phyloP scores from a whole-genome alignment of 2,888 invertebrate genomes.

The Synergus gifuensis region DNA sequence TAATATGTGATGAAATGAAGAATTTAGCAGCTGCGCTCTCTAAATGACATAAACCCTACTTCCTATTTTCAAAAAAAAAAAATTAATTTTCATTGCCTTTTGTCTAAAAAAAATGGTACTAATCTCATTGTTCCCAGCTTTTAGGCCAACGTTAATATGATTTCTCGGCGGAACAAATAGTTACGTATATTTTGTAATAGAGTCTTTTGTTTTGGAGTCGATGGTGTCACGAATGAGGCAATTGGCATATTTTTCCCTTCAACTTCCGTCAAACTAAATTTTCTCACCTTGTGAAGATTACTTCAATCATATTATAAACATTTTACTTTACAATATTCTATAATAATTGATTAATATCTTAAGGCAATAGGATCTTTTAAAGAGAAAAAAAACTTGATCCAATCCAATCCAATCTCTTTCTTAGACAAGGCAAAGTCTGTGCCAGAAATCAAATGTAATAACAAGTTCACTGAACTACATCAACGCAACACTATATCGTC shows the following conservation, averaged over 20 bases:
- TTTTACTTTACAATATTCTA: not conserved
- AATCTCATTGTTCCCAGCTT: conserved; percentile 31
- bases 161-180: conserved; percentile 39
- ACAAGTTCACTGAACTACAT: conserved; percentile 10
- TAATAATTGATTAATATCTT: not conserved
- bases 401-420: too few species aligned
- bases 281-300: not conserved
- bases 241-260: conserved; percentile 6
- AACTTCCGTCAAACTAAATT: not conserved
- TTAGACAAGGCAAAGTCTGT: not conserved
- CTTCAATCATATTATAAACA: not conserved
- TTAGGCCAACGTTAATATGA: conserved; percentile 36
- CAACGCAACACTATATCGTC: not conserved
- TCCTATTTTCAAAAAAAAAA: not conserved
- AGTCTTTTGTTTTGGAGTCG: conserved; percentile 11
- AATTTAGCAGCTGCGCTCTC: not conserved
- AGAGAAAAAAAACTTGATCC: not conserved
- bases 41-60: not conserved
- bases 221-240: not conserved
- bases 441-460: conserved; percentile 12
- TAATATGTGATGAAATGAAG: too few species aligned
- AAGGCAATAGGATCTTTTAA: not conserved
- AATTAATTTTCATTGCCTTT: not conserved
- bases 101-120: not conserved
- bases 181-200: conserved; percentile 37